phyloP scores from a whole-genome alignment of 2,888 invertebrate species.

The Malachius bipustulatus region DNA sequence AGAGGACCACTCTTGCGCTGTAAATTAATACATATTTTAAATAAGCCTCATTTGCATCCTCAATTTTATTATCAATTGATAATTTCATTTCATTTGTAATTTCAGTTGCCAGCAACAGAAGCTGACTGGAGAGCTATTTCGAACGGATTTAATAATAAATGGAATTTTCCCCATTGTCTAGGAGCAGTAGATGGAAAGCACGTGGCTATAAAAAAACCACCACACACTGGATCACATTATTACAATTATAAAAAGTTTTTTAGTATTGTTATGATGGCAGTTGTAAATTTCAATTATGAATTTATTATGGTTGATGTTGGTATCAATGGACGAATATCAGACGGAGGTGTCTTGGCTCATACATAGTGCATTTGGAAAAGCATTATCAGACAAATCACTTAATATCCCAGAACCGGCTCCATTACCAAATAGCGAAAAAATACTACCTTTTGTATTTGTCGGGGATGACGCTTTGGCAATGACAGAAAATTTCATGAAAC shows the following conservation, averaged over 20 bases:
- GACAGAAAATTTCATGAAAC: slow-evolving; percentile 19
- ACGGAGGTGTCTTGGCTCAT: slow-evolving; percentile 13
- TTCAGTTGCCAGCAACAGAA: neutral
- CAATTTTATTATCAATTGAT: no score
- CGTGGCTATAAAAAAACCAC: slow-evolving; percentile 18
- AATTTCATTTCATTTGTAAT: neutral
- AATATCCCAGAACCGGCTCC: slow-evolving; percentile 13
- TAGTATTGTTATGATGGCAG: neutral
- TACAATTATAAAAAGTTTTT: slow-evolving; percentile 20
- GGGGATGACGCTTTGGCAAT: slow-evolving; percentile 22
- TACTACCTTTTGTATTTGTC: neutral
- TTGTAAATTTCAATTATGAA: slow-evolving; percentile 16
- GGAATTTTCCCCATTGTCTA: slow-evolving; percentile 6
- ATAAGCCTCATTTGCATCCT: no score
- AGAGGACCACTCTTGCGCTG: no score
- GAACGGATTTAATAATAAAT: neutral
- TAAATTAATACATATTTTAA: no score
- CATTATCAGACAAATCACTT: slow-evolving; percentile 1
- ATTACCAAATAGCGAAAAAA: neutral
- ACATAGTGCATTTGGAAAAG: neutral
- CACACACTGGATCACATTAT: slow-evolving; percentile 16
- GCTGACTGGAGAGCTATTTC: neutral
- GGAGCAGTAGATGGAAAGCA: slow-evolving; percentile 19
- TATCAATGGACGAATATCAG: slow-evolving; percentile 17
- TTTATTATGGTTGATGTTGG: slow-evolving; percentile 21